Conservation (phyloP, 64 coral and sea anemone species). For the Cladopsammia gracilis region DNA sequence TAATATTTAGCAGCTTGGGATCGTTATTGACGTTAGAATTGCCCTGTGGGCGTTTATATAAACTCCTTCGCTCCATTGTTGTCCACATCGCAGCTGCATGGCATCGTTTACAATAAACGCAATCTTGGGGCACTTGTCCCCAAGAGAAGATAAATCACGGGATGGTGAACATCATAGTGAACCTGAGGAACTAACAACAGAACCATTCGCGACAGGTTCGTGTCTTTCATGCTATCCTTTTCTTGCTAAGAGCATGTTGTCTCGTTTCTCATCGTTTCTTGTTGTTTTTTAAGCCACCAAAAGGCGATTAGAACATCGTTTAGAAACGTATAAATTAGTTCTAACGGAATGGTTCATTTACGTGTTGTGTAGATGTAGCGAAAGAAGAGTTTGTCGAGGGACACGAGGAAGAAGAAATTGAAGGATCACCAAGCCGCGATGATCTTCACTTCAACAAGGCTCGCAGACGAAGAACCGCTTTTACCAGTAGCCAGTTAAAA, state of each 20-base stretch:
- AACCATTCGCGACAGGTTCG: neutral
- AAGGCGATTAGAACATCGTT: neutral
- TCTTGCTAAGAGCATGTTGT: neutral
- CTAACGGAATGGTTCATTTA: neutral
- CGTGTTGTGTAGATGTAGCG: neutral
- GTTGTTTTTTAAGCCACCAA: neutral
- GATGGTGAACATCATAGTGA: neutral
- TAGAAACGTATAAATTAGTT: neutral
- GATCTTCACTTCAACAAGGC: slow-evolving; percentile 71
- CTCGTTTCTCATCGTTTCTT: neutral
- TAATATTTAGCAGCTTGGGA: slow-evolving; percentile 33
- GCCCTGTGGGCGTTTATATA: neutral
- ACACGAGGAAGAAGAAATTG: neutral
- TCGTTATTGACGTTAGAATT: neutral
- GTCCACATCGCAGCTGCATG: slow-evolving; percentile 13
- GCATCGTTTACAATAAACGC: slow-evolving; percentile 43
- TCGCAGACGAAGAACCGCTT: slow-evolving; percentile 87
- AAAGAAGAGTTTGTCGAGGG: slow-evolving; percentile 25
- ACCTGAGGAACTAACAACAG: neutral
- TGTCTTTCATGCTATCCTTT: neutral
- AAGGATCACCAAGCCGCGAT: neutral
- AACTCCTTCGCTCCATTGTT: neutral
- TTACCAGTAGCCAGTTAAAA: slow-evolving; percentile 96
- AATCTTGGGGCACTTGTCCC: slow-evolving; percentile 31
- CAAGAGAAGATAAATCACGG: neutral